Evolutionary conservation across 2,888 invertebrate genomes (phyloP).

Genomic region (Leptura quadrifasciata): DNA sequence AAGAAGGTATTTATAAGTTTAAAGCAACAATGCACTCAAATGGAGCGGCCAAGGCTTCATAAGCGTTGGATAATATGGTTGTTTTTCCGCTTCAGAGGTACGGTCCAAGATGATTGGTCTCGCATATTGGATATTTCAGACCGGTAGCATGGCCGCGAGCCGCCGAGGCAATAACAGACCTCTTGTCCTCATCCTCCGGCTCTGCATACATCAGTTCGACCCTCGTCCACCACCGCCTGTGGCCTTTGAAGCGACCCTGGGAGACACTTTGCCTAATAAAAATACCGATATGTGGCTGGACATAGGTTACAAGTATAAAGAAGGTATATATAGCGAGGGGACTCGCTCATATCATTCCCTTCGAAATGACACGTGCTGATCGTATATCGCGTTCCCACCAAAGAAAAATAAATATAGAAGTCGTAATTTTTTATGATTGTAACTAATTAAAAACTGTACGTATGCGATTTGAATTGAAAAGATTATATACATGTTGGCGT

Average conservation of each 20-base stretch:
- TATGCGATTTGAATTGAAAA: not conserved
- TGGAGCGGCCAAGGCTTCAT: slow-evolving; percentile 67
- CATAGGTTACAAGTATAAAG: slow-evolving; percentile 69
- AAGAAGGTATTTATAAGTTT: slow-evolving; percentile 64
- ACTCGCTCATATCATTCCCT: slow-evolving; percentile 42
- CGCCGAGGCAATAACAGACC: slow-evolving; percentile 69
- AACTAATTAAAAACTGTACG: not conserved
- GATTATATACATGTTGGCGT: too few species aligned
- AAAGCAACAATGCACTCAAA: slow-evolving; percentile 67
- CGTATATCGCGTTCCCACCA: slow-evolving; percentile 52
- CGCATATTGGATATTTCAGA: slow-evolving; percentile 71
- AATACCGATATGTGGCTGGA: slow-evolving; percentile 69
- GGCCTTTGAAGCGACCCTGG: slow-evolving; percentile 63
- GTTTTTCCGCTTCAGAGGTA: slow-evolving; percentile 71
- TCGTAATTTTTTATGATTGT: not conserved
- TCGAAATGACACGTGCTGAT: slow-evolving; percentile 50
- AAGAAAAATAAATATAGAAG: not conserved
- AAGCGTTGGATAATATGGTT: slow-evolving; percentile 71
- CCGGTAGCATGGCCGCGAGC: slow-evolving; percentile 68
- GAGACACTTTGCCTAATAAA: slow-evolving; percentile 70
- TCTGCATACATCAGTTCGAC: slow-evolving; percentile 68
- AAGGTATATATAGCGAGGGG: slow-evolving; percentile 48
- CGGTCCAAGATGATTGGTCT: slow-evolving; percentile 70
- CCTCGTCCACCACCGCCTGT: slow-evolving; percentile 56
- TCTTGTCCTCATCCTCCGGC: slow-evolving; percentile 54